These are phyloP conservation scores for Lagorchestes hirsutus DNA, from an alignment of 2,797 vertebrate genomes.

Conservation along the genomic window DNA sequence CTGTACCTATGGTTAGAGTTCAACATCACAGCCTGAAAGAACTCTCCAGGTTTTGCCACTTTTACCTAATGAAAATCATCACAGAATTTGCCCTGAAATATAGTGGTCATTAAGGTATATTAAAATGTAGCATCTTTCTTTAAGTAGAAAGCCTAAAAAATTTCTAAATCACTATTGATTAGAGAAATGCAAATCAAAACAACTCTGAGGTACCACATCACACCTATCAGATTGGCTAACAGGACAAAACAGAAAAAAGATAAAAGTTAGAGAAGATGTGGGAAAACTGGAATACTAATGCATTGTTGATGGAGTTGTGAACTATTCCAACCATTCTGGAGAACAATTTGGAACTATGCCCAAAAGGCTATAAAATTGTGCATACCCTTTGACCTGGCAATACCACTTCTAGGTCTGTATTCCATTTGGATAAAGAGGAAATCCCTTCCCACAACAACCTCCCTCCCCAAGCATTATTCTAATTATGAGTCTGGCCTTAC, in stretches of 20 bases:
- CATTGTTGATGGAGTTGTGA: too few species aligned
- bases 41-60: slow-evolving; percentile 13
- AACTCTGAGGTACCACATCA: too few species aligned
- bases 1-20: background rate
- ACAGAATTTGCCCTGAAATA: slow-evolving; percentile 5
- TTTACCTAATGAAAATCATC: slow-evolving; percentile 21
- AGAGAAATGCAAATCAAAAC: too few species aligned
- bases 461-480: background rate
- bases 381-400: too few species aligned
- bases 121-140: background rate
- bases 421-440: background rate
- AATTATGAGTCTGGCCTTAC: background rate
- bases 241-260: too few species aligned
- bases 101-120: background rate
- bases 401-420: too few species aligned
- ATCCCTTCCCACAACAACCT: background rate
- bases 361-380: too few species aligned
- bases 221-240: too few species aligned
- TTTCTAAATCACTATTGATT: background rate
- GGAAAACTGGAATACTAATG: too few species aligned
- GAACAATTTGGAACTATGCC: too few species aligned
- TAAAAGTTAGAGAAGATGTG: too few species aligned
- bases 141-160: background rate
- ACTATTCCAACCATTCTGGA: too few species aligned
- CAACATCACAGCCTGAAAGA: background rate